These are phyloP conservation scores for Drosophila tripunctata DNA, from an alignment of 2,888 invertebrate genomes.

Conservation along the genomic window DNA sequence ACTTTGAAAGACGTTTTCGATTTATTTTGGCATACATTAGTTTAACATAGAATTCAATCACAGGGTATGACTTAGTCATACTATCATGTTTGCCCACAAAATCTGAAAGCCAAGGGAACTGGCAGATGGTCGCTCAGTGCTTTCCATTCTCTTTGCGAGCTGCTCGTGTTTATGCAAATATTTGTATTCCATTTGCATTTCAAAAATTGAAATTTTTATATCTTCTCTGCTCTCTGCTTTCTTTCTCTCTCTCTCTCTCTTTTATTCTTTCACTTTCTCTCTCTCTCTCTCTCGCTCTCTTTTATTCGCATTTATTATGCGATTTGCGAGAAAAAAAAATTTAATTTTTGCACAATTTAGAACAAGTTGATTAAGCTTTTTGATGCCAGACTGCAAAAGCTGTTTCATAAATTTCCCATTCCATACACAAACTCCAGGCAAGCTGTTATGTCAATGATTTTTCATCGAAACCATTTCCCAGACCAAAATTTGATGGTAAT, in stretches of 20 bases:
- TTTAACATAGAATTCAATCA: not conserved
- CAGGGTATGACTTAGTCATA: constrained; percentile 14
- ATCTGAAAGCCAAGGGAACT: constrained; percentile 27
- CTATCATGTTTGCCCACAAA: not conserved
- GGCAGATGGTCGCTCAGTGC: constrained; percentile 48
- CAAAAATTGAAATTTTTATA: constrained; percentile 78
- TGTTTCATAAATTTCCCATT: constrained; percentile 55
- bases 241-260: too few relatives aligned
- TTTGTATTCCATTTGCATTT: constrained; percentile 80
- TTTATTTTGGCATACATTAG: too few relatives aligned
- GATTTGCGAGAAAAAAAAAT: constrained; percentile 54
- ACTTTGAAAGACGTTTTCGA: too few relatives aligned
- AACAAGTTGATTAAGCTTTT: constrained; percentile 75
- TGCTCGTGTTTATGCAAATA: constrained; percentile 74
- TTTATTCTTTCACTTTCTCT: too few relatives aligned
- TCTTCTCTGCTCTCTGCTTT: constrained; percentile 39
- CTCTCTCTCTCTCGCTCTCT: too few relatives aligned
- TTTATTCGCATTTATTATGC: constrained; percentile 68
- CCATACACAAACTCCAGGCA: not conserved
- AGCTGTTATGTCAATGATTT: constrained; percentile 29
- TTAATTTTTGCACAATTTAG: constrained; percentile 67
- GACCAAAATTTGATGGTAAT: constrained; percentile 31
- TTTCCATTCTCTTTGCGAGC: constrained; percentile 40
- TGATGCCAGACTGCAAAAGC: constrained; percentile 60
- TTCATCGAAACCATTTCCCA: not conserved